Base-by-base conservation (phyloP, 2,888 invertebrate genomes). In the Epinotia bilunana region DNA sequence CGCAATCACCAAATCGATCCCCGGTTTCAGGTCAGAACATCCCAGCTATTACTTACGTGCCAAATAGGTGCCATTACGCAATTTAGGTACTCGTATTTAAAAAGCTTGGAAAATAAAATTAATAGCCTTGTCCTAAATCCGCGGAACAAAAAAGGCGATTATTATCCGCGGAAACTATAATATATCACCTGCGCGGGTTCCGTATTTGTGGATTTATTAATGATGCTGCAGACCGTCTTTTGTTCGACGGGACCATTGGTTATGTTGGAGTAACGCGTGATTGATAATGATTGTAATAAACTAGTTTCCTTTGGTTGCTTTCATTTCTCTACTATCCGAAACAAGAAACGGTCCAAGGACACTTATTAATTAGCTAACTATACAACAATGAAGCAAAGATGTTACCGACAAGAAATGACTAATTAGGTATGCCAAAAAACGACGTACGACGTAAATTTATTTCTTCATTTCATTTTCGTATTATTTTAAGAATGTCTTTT, bases 41-140 rank as follows among this genome's bases (percentile, higher is more conserved):
- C 49, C 55, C 16, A n/a, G 46, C 76, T 43, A 68, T 74, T 69
- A 74, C 76, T 63, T 71, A 77, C 73, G 55, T 72, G 28, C 68
- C 68, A 80, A 79, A 82, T 78, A 76, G 79, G 70, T 71, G 62
- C 79, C 77, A 79, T 83, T 83, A 80, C 73, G 57, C 74, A 78
- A 81, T 82, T 71, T 77, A 80, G 49, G 77, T 81, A 78, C 55
- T 33, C 57, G 39, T 71, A 62, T 61, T 72, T 62, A 58, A 72
- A 61, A 63, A 12, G 23, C 63, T 20, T 73, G 80, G 78, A 82
- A 80, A 84, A 81, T 81, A 82, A 80, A 83, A 82, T 81, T 83
- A 85, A 87, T 86, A 84, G 84, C 82, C 72, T 77, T 74, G 82
- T 81, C 82, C 82, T 81, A 82, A 86, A 83, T 81, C 80, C 79